Percentiles rank a stretch among this genome's conserved stretches.
phyloP scores from a whole-genome alignment of 2,113 vertebrate genomes.

The Perognathus longimembris region DNA sequence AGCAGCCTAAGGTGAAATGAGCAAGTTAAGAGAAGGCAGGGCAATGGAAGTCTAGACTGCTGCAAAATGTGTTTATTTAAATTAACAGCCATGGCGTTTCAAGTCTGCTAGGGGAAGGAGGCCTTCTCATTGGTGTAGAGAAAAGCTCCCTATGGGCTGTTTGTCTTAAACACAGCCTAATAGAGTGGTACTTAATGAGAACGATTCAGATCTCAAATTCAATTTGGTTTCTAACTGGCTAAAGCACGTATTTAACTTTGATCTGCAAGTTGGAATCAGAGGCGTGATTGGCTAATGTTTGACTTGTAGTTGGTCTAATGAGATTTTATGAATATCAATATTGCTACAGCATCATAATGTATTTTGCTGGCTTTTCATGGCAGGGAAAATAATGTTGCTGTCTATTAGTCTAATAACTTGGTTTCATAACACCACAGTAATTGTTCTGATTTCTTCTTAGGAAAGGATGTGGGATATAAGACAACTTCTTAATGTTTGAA shows the following conservation, averaged over 20 bases:
- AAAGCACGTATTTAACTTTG: constrained; percentile 81
- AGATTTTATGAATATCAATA: constrained; percentile 85
- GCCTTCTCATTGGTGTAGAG: constrained; percentile 72
- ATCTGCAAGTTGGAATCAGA: constrained; percentile 83
- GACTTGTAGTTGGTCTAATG: constrained; percentile 84
- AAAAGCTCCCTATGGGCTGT: constrained; percentile 71
- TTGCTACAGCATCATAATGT: constrained; percentile 77
- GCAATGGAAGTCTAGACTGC: constrained; percentile 58
- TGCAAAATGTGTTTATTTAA: constrained; percentile 63
- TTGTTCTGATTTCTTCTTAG: constrained; percentile 83
- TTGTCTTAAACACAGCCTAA: constrained; percentile 74
- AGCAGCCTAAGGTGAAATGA: constrained; percentile 64
- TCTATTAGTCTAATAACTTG: constrained; percentile 83
- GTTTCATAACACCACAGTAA: constrained; percentile 79
- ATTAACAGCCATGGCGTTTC: constrained; percentile 61
- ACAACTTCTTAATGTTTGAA: constrained; percentile 81
- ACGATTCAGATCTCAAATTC: constrained; percentile 60
- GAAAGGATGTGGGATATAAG: constrained; percentile 71
- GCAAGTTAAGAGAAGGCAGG: constrained; percentile 56
- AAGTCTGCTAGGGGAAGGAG: constrained; percentile 71
- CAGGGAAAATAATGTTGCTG: constrained; percentile 73
- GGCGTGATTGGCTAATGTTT: constrained; percentile 85
- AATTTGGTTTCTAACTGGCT: constrained; percentile 77
- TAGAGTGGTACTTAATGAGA: constrained; percentile 67
- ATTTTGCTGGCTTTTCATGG: constrained; percentile 76